Evolutionary conservation across 2,888 invertebrate species (phyloP).

Genomic region (Caenorhabditis sulstoni): DNA sequence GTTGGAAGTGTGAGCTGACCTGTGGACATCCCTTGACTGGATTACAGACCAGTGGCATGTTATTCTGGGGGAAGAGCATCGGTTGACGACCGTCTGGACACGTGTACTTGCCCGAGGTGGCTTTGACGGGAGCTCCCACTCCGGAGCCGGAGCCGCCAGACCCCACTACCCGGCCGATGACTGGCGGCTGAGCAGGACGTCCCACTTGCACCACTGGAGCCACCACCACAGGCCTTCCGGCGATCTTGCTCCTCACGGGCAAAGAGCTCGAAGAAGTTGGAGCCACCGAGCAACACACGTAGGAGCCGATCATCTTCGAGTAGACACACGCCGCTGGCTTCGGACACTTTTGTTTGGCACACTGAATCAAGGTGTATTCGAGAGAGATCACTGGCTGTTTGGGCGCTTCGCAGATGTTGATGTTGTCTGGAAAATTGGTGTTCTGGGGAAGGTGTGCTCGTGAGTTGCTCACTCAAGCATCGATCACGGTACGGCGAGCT

Average conservation of each 20-base stretch:
- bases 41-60: slow-evolving; percentile 71
- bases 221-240: slow-evolving; percentile 2
- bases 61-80: slow-evolving; percentile 67
- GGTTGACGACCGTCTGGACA: slow-evolving; percentile 70
- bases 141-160: slow-evolving; percentile 3
- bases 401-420: slow-evolving; percentile 59
- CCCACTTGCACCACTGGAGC: neutral
- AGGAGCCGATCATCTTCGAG: slow-evolving; percentile 62
- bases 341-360: slow-evolving; percentile 60
- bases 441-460: neutral
- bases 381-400: slow-evolving; percentile 46
- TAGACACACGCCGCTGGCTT: slow-evolving; percentile 59
- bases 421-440: slow-evolving; percentile 46
- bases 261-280: slow-evolving; percentile 1
- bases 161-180: slow-evolving; percentile 14
- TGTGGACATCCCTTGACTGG: slow-evolving; percentile 65
- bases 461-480: slow-evolving; percentile 66
- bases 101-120: slow-evolving; percentile 16
- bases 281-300: slow-evolving; percentile 62
- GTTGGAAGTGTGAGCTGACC: no score
- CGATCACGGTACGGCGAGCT: slow-evolving; percentile 70
- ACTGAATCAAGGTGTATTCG: slow-evolving; percentile 51
- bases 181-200: slow-evolving; percentile 9
- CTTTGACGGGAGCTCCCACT: neutral
- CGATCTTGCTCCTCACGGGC: slow-evolving; percentile 8